Base-by-base conservation (phyloP, 2,113 vertebrate species). In the Spea bombifrons region DNA sequence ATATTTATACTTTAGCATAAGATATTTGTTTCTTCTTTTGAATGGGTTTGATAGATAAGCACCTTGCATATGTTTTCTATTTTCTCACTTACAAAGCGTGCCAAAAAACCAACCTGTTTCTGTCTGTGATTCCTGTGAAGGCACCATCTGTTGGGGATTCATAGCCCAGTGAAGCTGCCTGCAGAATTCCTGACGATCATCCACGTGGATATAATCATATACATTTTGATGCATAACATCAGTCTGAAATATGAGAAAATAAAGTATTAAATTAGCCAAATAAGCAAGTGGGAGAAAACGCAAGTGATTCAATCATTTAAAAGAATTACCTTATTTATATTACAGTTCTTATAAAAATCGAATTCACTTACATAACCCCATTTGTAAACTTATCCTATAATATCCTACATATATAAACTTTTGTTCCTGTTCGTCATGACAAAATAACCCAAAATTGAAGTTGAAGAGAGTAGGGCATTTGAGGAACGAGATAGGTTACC, bases 191-290 rank as follows among this genome's bases (percentile, higher is more conserved):
- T 94, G 96, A 7, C 96, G 94, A 86, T 99, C 97, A n/a, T 99
- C 97, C 81, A 98, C 93, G 0, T 99, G 97, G 86, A 99, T 97
- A 82, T 98, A 98, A 91, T 98, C 97, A 0, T 96, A 99, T 83
- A 99, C 89, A 50, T 96, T 98, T 84, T 99, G 97, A 87, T 98
- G 96, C 95, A 99, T 95, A 83, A 99, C 96, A 43, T 99, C 97
- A 5, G 96, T 98, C 97, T 99, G 90, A 71, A 90, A 88, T 45
- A 82, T 75, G 49, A 78, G 15, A 53, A 49, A 66, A 46, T 15
- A 71, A 44, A 71, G n/a, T 70, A 48, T 64, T 67, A 17, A 12
- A 71, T 77, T 13, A 70, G 66, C 47, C 49, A 49, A 76, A 45
- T 5, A 8, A 59, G 55, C n/a, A 7, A 6, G 30, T 7, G 15